phyloP scores from a whole-genome alignment of 2,888 invertebrate genomes.

The Drosophila siamana region DNA sequence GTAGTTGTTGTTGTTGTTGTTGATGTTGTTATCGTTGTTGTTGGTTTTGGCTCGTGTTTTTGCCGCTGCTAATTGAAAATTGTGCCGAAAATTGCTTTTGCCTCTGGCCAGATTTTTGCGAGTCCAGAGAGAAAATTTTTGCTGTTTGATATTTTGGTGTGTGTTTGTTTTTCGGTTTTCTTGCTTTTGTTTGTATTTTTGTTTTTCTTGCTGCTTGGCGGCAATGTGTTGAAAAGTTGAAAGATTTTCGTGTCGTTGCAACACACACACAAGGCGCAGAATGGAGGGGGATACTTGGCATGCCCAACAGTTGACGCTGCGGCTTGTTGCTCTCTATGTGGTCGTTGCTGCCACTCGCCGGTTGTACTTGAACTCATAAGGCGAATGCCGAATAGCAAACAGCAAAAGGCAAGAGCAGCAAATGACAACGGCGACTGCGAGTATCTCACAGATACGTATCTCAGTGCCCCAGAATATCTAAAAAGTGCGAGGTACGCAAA shows the following conservation, averaged over 20 bases:
- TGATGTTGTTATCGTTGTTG: too few relatives aligned
- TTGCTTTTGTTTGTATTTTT: constrained; percentile 22
- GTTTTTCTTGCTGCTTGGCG: constrained; percentile 1
- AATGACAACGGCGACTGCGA: constrained; percentile 26
- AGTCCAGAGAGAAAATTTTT: constrained; percentile 34
- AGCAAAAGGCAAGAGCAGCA: neutral
- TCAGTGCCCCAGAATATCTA: constrained; percentile 4
- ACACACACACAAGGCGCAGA: constrained; percentile 2
- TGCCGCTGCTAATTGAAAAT: constrained; percentile 70
- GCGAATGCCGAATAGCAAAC: constrained; percentile 34
- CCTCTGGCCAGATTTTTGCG: constrained; percentile 41
- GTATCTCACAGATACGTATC: constrained; percentile 57
- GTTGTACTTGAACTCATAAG: constrained; percentile 76
- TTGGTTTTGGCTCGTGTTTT: constrained; percentile 13
- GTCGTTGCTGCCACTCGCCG: constrained; percentile 54
- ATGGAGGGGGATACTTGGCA: neutral
- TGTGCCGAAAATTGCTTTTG: constrained; percentile 67
- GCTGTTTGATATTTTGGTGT: constrained; percentile 37
- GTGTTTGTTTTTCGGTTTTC: constrained; percentile 21
- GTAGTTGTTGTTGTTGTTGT: neutral
- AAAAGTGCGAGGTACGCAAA: constrained; percentile 20
- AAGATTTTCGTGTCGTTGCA: constrained; percentile 49
- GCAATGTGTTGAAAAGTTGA: constrained; percentile 62
- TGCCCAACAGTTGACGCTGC: constrained; percentile 47
- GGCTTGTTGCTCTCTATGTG: constrained; percentile 48